phyloP scores from a whole-genome alignment of 2,888 invertebrate species.

The Eristalis arbustorum region DNA sequence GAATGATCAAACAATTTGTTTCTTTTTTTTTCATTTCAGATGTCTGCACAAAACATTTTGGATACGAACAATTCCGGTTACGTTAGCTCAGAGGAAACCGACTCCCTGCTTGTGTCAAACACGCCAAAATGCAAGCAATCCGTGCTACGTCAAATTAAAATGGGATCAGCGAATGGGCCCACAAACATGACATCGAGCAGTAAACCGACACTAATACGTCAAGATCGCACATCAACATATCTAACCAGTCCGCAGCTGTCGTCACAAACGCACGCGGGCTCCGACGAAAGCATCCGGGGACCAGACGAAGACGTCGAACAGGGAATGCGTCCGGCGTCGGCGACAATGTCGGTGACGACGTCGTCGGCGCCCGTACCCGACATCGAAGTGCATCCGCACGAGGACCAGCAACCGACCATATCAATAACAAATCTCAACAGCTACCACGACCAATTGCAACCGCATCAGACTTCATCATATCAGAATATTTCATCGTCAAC shows the following conservation, averaged over 20 bases:
- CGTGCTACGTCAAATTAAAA: slow-evolving; percentile 77
- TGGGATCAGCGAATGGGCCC: slow-evolving; percentile 78
- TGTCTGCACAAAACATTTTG: slow-evolving; percentile 81
- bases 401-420: slow-evolving; percentile 79
- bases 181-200: slow-evolving; percentile 80
- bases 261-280: slow-evolving; percentile 87
- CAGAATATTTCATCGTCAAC: slow-evolving; percentile 82
- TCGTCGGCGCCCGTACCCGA: slow-evolving; percentile 67
- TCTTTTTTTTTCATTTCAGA: slow-evolving; percentile 73
- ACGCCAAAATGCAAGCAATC: slow-evolving; percentile 79
- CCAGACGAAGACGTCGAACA: slow-evolving; percentile 80
- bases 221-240: slow-evolving; percentile 91
- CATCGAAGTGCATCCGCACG: slow-evolving; percentile 82
- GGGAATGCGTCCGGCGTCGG: slow-evolving; percentile 77
- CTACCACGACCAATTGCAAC: slow-evolving; percentile 81
- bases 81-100: slow-evolving; percentile 91
- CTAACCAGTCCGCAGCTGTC: slow-evolving; percentile 85
- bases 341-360: slow-evolving; percentile 71
- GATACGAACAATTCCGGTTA: slow-evolving; percentile 85
- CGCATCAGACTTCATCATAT: slow-evolving; percentile 80
- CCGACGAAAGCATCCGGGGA: slow-evolving; percentile 88
- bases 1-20: neutral
- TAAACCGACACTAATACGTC: slow-evolving; percentile 91
- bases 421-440: slow-evolving; percentile 75
- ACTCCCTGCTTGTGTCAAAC: slow-evolving; percentile 86